These are phyloP conservation scores for Metalampra italica DNA, from an alignment of 2,888 invertebrate genomes.

Conservation along the genomic window DNA sequence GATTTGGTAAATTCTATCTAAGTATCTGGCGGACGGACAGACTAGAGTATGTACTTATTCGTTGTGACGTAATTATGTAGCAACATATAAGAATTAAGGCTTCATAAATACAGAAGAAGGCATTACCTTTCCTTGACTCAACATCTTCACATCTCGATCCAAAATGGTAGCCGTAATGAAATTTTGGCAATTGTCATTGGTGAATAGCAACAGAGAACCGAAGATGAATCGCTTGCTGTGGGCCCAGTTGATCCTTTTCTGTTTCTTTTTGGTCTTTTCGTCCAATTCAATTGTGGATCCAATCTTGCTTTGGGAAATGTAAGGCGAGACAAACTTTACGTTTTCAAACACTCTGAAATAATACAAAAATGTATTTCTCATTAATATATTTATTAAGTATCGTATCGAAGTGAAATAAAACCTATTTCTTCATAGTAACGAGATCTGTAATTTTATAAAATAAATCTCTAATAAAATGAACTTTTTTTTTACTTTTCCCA, in stretches of 20 bases:
- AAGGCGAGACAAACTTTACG: slow-evolving; percentile 56
- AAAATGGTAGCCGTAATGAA: slow-evolving; percentile 83
- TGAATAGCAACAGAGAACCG: slow-evolving; percentile 86
- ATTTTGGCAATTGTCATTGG: slow-evolving; percentile 81
- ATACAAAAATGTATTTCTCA: neutral
- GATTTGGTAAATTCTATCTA: too few species aligned
- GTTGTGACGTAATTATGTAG: too few species aligned
- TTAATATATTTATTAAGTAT: too few species aligned
- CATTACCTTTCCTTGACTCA: slow-evolving; percentile 52
- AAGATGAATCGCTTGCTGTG: slow-evolving; percentile 79
- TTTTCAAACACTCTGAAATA: slow-evolving; percentile 55
- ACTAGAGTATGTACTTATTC: too few species aligned
- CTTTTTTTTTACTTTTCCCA: too few species aligned
- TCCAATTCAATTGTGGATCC: slow-evolving; percentile 53
- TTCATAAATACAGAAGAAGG: too few species aligned
- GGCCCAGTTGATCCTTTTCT: slow-evolving; percentile 53
- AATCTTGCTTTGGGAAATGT: slow-evolving; percentile 44
- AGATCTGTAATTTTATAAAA: too few species aligned
- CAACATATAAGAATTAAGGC: too few species aligned
- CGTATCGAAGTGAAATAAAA: too few species aligned
- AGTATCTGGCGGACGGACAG: too few species aligned
- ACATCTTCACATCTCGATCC: slow-evolving; percentile 63
- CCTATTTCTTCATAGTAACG: too few species aligned
- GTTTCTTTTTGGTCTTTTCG: slow-evolving; percentile 32
- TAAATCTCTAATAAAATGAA: too few species aligned